Conservation (phyloP, 1,140 invertebrate genomes). For the Atta colombica region DNA sequence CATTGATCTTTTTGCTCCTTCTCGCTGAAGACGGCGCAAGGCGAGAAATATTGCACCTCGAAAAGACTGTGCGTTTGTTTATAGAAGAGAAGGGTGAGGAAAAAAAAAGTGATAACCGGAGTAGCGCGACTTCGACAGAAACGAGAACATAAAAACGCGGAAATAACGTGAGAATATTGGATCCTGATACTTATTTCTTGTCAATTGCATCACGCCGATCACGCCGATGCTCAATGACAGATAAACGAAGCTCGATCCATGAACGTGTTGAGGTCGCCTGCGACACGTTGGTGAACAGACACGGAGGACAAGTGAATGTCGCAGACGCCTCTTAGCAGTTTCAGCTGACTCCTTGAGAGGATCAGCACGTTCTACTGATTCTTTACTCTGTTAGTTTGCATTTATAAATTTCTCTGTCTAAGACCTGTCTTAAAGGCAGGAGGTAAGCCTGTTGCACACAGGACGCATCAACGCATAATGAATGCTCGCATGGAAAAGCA, state of each 20-base stretch:
- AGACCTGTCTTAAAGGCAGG: neutral
- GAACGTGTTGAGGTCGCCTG: neutral
- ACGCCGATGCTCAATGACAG: neutral
- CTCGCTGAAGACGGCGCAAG: neutral
- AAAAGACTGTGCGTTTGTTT: neutral
- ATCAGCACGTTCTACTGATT: neutral
- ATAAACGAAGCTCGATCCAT: neutral
- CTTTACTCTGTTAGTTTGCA: neutral
- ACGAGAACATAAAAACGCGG: neutral
- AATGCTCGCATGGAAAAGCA: too few relatives aligned
- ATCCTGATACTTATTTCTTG: neutral
- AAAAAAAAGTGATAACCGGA: neutral
- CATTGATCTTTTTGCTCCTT: neutral
- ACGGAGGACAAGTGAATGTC: constrained; percentile 7
- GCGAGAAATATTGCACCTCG: too few relatives aligned
- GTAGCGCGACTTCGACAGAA: neutral
- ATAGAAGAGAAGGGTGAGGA: neutral
- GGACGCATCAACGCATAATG: too few relatives aligned
- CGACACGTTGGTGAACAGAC: neutral
- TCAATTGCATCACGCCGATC: neutral
- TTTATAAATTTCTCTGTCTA: neutral
- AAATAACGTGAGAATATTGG: neutral
- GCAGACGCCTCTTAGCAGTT: neutral
- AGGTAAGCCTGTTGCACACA: too few relatives aligned
- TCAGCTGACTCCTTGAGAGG: neutral